phyloP scores from a whole-genome alignment of 2,113 vertebrate genomes.

The Ceratotherium simum region DNA sequence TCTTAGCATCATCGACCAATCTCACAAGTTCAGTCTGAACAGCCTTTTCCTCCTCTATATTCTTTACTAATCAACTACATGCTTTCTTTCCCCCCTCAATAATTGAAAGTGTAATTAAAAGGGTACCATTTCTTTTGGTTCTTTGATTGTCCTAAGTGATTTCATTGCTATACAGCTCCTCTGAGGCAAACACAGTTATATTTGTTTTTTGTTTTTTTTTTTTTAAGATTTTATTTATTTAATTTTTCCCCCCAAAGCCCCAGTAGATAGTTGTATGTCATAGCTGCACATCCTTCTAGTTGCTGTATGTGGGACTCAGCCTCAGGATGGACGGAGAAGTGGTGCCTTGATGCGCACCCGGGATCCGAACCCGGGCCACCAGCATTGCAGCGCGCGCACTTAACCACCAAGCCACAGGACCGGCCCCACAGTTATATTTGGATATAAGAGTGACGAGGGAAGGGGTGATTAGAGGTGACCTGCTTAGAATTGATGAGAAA shows the following conservation, averaged over 20 bases:
- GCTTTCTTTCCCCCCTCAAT: rapidly evolving
- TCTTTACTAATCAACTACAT: neutral
- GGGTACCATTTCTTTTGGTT: neutral
- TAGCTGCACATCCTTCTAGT: too few relatives aligned
- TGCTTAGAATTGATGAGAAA: slow-evolving; percentile 37
- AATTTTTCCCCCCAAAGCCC: too few relatives aligned
- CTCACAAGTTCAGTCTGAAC: slow-evolving; percentile 20
- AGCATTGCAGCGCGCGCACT: too few relatives aligned
- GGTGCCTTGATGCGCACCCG: too few relatives aligned
- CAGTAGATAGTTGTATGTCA: too few relatives aligned
- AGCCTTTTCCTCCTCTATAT: neutral
- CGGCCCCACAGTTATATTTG: neutral
- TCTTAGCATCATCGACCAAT: neutral
- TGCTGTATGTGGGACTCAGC: too few relatives aligned
- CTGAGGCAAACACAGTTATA: neutral
- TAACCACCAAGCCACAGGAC: too few relatives aligned
- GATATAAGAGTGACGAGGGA: neutral
- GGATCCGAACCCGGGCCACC: too few relatives aligned
- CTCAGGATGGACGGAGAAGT: too few relatives aligned
- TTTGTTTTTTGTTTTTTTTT: too few relatives aligned
- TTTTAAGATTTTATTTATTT: too few relatives aligned
- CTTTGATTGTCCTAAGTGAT: slow-evolving; percentile 39
- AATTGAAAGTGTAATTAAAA: slow-evolving; percentile 59
- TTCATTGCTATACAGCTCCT: neutral
- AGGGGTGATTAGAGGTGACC: neutral